Evolutionary conservation across 1,140 invertebrate genomes (phyloP).

Genomic region (Antheraea pernyi): DNA sequence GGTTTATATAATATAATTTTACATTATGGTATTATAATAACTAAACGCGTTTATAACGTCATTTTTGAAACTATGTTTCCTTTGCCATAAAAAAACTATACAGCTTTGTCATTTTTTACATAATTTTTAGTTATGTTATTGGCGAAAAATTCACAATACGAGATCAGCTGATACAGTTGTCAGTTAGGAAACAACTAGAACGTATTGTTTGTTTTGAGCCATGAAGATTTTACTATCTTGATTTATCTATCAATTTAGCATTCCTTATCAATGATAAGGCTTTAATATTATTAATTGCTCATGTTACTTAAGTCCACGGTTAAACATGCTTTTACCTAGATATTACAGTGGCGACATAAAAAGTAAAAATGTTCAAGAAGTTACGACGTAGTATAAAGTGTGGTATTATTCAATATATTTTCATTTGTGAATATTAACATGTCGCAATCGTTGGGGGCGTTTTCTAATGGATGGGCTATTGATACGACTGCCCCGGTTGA

Average conservation of each 20-base stretch:
- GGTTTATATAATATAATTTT: no score
- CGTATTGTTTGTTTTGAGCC: slow-evolving; percentile 6
- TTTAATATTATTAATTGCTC: background rate
- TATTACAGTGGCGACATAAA: background rate
- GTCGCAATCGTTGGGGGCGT: slow-evolving; percentile 48
- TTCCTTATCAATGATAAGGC: slow-evolving; percentile 11
- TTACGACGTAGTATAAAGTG: slow-evolving; percentile 17
- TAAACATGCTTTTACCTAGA: slow-evolving; percentile 7
- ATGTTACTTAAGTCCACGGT: slow-evolving; percentile 4
- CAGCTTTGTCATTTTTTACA: no score
- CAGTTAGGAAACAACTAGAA: background rate
- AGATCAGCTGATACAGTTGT: slow-evolving; percentile 5
- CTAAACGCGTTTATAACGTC: no score
- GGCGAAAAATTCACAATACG: background rate
- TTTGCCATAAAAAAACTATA: no score
- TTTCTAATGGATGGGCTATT: slow-evolving; percentile 69
- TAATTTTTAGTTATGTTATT: background rate
- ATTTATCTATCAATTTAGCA: slow-evolving; percentile 9
- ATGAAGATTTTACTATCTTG: slow-evolving; percentile 1
- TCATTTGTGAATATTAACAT: slow-evolving; percentile 31
- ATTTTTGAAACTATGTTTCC: no score
- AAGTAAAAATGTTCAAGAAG: slow-evolving; percentile 21
- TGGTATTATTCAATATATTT: slow-evolving; percentile 7
- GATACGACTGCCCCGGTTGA: slow-evolving; percentile 67
- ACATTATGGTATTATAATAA: no score